Percentiles rank a stretch among this genome's conserved stretches.
phyloP scores from a whole-genome alignment of 2,888 invertebrate genomes.

The Macaria notata region DNA sequence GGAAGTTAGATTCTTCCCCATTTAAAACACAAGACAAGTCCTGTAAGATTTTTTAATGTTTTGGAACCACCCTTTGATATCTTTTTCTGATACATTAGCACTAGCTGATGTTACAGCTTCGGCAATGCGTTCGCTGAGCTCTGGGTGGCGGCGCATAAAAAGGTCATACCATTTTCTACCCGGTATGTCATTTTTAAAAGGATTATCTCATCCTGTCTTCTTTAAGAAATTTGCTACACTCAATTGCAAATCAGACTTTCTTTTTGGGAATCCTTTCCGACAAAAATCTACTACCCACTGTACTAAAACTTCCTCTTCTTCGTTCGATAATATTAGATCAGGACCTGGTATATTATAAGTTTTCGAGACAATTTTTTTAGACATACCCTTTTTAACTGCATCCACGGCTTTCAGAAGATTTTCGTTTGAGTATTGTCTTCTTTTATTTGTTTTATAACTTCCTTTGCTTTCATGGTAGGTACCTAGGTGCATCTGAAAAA shows the following conservation, averaged over 20 bases:
- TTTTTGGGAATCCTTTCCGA: too few species aligned
- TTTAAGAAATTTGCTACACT: constrained; percentile 22
- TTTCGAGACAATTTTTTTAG: constrained; percentile 26
- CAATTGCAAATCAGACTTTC: too few species aligned
- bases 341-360: constrained; percentile 25
- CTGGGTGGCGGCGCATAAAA: constrained; percentile 35
- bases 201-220: constrained; percentile 6
- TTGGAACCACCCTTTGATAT: constrained; percentile 37
- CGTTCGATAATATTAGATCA: constrained; percentile 15
- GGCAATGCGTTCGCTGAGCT: constrained; percentile 31
- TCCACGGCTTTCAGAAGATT: constrained; percentile 26
- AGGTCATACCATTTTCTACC: constrained; percentile 33
- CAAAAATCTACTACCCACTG: too few species aligned
- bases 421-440: constrained; percentile 17
- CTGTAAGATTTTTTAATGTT: constrained; percentile 16
- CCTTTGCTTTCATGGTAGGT: constrained; percentile 23
- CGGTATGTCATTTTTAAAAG: constrained; percentile 22
- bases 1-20: constrained; percentile 38
- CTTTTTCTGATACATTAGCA: constrained; percentile 44
- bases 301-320: constrained; percentile 20
- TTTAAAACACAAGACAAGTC: constrained; percentile 30
- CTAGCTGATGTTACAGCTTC: constrained; percentile 50
- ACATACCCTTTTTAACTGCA: constrained; percentile 28
- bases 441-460: constrained; percentile 8
- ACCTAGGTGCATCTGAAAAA: neutral